A percentile compares a stretch with the other conserved stretches of the same genome.
phyloP scores from a whole-genome alignment of 2,797 vertebrate species.

The Enteromius radiatus region DNA sequence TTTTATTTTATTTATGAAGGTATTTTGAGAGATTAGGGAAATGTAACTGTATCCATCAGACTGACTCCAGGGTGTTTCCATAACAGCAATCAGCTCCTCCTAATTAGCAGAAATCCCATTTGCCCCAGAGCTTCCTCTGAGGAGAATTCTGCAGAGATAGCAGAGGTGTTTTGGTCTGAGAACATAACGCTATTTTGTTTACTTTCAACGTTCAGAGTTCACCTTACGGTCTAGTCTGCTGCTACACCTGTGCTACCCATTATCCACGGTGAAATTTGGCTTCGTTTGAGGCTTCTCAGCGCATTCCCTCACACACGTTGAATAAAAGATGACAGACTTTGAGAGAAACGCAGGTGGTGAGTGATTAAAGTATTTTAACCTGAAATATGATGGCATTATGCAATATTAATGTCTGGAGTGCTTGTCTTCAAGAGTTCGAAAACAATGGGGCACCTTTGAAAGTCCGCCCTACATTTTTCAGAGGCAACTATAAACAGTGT shows the following conservation, averaged over 20 bases:
- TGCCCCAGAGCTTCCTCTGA: conserved; percentile 2
- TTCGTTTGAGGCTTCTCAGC: background rate
- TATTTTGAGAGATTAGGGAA: conserved; percentile 28
- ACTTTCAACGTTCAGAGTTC: background rate
- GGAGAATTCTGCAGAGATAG: background rate
- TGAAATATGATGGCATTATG: conserved; percentile 20
- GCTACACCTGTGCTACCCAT: background rate
- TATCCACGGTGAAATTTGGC: background rate
- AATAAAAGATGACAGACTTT: conserved; percentile 22
- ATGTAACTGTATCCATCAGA: conserved; percentile 29
- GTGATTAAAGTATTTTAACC: conserved; percentile 36
- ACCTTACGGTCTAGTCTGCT: background rate
- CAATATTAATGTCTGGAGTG: conserved; percentile 49
- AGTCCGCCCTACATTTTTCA: conserved; percentile 30
- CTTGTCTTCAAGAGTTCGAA: conserved; percentile 35
- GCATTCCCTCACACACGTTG: background rate
- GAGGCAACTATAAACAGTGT: conserved; percentile 25
- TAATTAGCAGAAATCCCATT: conserved; percentile 25
- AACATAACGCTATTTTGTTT: background rate
- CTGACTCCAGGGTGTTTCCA: conserved; percentile 41
- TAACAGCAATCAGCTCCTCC: conserved; percentile 27
- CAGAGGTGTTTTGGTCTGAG: background rate
- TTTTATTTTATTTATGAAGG: background rate
- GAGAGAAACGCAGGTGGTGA: conserved; percentile 7
- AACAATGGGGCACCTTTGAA: conserved; percentile 17